A percentile compares a stretch with the other conserved stretches of the same genome.
These are phyloP conservation scores for Urosaurus nigricauda DNA, from an alignment of 2,797 vertebrate genomes.

Conservation along the genomic window DNA sequence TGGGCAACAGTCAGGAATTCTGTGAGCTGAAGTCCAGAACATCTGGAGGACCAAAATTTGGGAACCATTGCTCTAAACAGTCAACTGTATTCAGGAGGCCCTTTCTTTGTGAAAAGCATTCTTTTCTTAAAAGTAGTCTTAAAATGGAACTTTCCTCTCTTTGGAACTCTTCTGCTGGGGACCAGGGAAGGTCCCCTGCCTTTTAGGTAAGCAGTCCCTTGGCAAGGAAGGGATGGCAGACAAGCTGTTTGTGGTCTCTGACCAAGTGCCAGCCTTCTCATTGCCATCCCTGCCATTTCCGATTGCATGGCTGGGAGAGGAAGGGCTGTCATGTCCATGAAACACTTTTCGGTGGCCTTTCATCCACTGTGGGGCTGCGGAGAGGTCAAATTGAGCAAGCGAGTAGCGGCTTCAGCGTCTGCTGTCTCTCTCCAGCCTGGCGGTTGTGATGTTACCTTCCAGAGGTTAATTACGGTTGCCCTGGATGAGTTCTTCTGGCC, in stretches of 20 bases:
- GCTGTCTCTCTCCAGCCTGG: constrained; percentile 49
- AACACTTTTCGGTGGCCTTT: constrained; percentile 15
- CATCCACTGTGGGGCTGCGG: constrained; percentile 43
- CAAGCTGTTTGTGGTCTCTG: constrained; percentile 2
- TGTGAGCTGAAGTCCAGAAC: too few species aligned
- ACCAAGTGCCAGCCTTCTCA: background rate
- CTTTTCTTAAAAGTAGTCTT: too few species aligned
- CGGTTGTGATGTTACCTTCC: constrained; percentile 61
- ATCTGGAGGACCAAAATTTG: too few species aligned
- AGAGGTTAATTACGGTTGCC: constrained; percentile 78
- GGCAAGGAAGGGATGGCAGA: background rate
- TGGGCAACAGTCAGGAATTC: too few species aligned
- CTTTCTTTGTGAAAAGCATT: too few species aligned
- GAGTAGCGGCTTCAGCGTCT: constrained; percentile 35
- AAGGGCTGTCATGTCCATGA: background rate
- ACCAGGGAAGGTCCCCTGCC: background rate
- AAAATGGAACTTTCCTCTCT: too few species aligned
- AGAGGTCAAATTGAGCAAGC: constrained; percentile 4
- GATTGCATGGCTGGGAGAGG: background rate
- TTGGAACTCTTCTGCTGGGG: background rate
- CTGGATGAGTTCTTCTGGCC: constrained; percentile 46
- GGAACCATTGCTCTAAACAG: too few species aligned
- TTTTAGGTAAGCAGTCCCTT: fast-evolving
- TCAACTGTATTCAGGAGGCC: too few species aligned
- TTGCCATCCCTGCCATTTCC: constrained; percentile 34